These are phyloP conservation scores for Dufourea novaeangliae DNA, from an alignment of 1,140 invertebrate species.

Conservation along the genomic window DNA sequence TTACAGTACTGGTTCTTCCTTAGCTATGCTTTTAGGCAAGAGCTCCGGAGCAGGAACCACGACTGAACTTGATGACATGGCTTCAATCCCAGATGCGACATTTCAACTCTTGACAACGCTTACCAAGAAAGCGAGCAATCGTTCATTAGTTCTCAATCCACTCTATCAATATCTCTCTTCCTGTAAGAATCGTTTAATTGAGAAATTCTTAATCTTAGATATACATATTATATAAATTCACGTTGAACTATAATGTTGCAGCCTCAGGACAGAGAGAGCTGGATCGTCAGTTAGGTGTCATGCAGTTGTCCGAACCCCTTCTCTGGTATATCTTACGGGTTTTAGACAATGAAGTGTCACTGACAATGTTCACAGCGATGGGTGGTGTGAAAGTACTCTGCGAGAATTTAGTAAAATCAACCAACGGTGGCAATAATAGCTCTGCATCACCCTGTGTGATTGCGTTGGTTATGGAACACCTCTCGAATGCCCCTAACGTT, in stretches of 20 bases:
- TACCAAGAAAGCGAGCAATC: slow-evolving; percentile 87
- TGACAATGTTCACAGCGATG: slow-evolving; percentile 85
- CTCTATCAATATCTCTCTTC: slow-evolving; percentile 88
- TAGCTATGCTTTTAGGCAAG: slow-evolving; percentile 82
- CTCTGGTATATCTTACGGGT: slow-evolving; percentile 89
- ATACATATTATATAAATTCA: not conserved
- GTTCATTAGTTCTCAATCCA: slow-evolving; percentile 87
- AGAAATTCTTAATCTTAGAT: not conserved
- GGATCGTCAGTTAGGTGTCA: slow-evolving; percentile 73
- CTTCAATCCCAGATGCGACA: slow-evolving; percentile 91
- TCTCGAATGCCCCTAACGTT: slow-evolving; percentile 82
- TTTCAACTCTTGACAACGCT: slow-evolving; percentile 90
- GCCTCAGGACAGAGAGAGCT: slow-evolving; percentile 70
- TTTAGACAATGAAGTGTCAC: slow-evolving; percentile 85
- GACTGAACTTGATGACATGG: slow-evolving; percentile 83
- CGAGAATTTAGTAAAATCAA: slow-evolving; percentile 83
- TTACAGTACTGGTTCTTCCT: slow-evolving; percentile 86
- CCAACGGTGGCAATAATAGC: slow-evolving; percentile 70
- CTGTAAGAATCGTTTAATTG: slow-evolving; percentile 79
- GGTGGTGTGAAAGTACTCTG: slow-evolving; percentile 84
- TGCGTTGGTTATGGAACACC: slow-evolving; percentile 86
- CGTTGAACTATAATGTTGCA: slow-evolving; percentile 42
- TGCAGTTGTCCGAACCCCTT: slow-evolving; percentile 88
- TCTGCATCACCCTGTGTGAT: slow-evolving; percentile 77
- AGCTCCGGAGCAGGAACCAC: slow-evolving; percentile 66